Percentiles rank a stretch among this genome's conserved stretches.
Conservation (phyloP, 2,888 invertebrate species). For the Eupithecia abbreviata region DNA sequence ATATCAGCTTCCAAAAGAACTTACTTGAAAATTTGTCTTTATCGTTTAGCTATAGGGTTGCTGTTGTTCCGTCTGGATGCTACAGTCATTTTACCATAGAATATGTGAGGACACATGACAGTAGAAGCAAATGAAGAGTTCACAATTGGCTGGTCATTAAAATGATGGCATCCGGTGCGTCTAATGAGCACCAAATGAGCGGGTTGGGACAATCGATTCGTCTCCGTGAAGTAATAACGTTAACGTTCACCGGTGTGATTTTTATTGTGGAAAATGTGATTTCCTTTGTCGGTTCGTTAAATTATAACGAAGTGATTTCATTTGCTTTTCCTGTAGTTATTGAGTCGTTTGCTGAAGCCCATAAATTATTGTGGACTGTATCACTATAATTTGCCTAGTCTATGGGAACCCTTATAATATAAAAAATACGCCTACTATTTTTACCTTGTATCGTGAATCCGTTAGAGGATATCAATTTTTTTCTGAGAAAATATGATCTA, state of each 20-base stretch:
- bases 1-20: not conserved
- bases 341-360: not conserved
- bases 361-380: not conserved
- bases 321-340: constrained; percentile 3
- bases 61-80: not conserved
- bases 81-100: not conserved
- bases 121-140: constrained; percentile 56
- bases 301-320: not conserved
- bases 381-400: not conserved
- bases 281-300: constrained; percentile 25
- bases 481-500: not conserved
- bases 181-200: constrained; percentile 81
- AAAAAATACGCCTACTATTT: not conserved
- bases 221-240: constrained; percentile 70
- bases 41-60: not conserved
- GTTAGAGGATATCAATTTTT: not conserved
- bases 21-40: not conserved
- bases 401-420: not conserved
- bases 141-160: constrained; percentile 69
- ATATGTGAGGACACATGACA: constrained; percentile 14
- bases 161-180: constrained; percentile 75
- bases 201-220: constrained; percentile 80
- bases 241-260: constrained; percentile 68
- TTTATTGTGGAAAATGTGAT: constrained; percentile 44
- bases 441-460: not conserved